Evolutionary conservation across 1,140 invertebrate species (phyloP).

Genomic region (Bemisia tabaci): DNA sequence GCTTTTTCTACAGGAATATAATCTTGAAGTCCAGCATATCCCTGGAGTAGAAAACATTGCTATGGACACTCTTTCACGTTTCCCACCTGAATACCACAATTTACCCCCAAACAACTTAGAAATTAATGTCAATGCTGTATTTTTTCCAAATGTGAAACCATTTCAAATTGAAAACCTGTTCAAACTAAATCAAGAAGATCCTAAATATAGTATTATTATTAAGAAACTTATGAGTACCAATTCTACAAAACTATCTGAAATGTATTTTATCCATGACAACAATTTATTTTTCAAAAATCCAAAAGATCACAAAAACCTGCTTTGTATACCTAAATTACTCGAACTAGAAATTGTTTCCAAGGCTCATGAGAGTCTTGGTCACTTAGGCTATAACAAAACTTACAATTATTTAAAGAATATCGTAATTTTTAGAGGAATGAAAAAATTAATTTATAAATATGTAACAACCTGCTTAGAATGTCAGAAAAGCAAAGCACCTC

Average conservation of each 20-base stretch:
- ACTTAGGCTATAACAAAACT: not conserved
- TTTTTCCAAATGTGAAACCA: not conserved
- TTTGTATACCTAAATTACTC: not conserved
- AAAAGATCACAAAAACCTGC: not conserved
- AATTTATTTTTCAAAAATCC: not conserved
- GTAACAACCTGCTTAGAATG: not conserved
- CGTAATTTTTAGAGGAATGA: not conserved
- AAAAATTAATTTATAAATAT: not conserved
- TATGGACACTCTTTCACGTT: not conserved
- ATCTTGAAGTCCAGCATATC: not conserved
- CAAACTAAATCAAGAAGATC: not conserved
- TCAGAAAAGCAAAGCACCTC: not conserved
- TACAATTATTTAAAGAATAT: not conserved
- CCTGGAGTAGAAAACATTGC: not conserved
- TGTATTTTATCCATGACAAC: not conserved
- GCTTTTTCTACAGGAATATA: slow-evolving; percentile 3
- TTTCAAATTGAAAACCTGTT: not conserved
- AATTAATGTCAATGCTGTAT: not conserved
- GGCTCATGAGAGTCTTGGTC: not conserved
- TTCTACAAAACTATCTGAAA: not conserved
- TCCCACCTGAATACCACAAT: not conserved
- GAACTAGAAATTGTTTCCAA: not conserved
- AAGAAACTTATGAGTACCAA: not conserved
- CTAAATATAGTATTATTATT: not conserved
- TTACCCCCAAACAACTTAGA: not conserved